These are phyloP conservation scores for Lepetodrilus schrolli DNA, from an alignment of 2,888 invertebrate species.

Conservation along the genomic window DNA sequence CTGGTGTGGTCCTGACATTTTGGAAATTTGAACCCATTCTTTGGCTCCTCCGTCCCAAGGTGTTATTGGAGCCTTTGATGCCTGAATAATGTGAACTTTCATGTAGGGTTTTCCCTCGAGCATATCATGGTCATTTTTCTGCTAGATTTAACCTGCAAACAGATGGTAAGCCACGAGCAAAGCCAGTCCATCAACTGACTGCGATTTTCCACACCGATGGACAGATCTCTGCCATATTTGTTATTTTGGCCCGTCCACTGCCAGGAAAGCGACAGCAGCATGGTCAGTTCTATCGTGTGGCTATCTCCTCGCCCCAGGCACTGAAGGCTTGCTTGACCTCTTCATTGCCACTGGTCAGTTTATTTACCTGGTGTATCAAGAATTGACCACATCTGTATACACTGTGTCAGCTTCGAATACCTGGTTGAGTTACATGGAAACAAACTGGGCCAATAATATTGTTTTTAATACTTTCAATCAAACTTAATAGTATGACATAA, in stretches of 20 bases:
- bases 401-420: too few species aligned
- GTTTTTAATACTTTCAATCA: too few species aligned
- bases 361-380: too few species aligned
- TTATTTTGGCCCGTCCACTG: neutral
- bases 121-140: slow-evolving; percentile 18
- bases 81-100: neutral
- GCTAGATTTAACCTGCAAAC: slow-evolving; percentile 23
- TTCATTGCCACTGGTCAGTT: too few species aligned
- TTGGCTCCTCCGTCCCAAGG: neutral
- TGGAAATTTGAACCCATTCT: too few species aligned
- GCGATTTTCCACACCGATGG: neutral
- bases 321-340: too few species aligned
- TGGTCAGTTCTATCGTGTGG: neutral
- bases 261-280: neutral
- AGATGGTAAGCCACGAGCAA: neutral
- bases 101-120: neutral
- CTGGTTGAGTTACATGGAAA: too few species aligned
- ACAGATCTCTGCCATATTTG: slow-evolving; percentile 1
- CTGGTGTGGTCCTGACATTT: too few species aligned
- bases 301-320: neutral
- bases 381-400: too few species aligned
- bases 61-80: neutral
- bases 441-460: too few species aligned
- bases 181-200: slow-evolving; percentile 5
- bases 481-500: too few species aligned